Base-by-base conservation (phyloP, 1,140 invertebrate genomes). In the Camponotus pennsylvanicus region DNA sequence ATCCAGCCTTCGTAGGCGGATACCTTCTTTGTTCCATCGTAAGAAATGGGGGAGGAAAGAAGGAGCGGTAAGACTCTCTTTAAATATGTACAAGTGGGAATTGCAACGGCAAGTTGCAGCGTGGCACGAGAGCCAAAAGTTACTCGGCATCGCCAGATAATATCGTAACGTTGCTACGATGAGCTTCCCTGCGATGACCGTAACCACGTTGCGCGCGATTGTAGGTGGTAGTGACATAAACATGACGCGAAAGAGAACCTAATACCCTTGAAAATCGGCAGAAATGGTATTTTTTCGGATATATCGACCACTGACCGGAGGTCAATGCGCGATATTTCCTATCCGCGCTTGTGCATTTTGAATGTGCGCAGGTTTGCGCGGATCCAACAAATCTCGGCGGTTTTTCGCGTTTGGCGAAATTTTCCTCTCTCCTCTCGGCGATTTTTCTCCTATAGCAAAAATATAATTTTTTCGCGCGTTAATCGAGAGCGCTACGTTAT, bases 401-500 rank as follows among this genome's bases (percentile, higher is more conserved):
- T 42, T 79, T 78, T 78, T 37, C 71, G 21, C 49, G 37, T 55
- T n/a, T n/a, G 3, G 8, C 11, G 1, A 4, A 27, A 27, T 27
- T 27, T 77, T 77, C 64, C 61, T 49, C 27, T 45, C 32, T 52
- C 5, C 15, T 3, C n/a, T 21, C 37, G 67, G 11, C 37, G 66
- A 7, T 34, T 52, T 71, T 34, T 37, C 40, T 11, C 27, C 69
- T 59, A 59, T 52, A 59, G 32, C 55, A 55, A 83, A 83, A 83
- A 83, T 73, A 73, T 59, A 15, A 52, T 52, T 83, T 83, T 73
- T 61, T 82, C 34, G 40, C 55, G 27, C 79, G 79, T 83, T 83
- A 83, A 73, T 83, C 79, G 79, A 63, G 40, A 34, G 69, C 73
- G 55, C 40, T n/a, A 42, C 45, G 79, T 83, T 83, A 73, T 73